phyloP scores from a whole-genome alignment of 2,797 vertebrate genomes.

The Poecilia velifera region DNA sequence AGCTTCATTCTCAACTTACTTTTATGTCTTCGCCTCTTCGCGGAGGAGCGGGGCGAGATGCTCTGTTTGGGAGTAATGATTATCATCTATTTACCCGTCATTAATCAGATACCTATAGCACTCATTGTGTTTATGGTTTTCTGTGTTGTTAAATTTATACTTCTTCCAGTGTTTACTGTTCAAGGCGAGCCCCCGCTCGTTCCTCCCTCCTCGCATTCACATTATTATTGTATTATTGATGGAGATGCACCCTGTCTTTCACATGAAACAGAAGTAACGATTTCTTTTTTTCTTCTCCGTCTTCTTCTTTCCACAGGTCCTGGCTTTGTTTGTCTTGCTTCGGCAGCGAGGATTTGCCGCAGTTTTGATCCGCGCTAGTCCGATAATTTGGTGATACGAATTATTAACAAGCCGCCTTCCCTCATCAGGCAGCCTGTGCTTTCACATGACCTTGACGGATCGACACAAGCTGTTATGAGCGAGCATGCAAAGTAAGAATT shows the following conservation, averaged over 20 bases:
- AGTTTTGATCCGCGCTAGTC: conserved; percentile 46
- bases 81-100: conserved; percentile 77
- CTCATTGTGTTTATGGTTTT: conserved; percentile 57
- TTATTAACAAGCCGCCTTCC: conserved; percentile 64
- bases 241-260: conserved; percentile 40
- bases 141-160: conserved; percentile 48
- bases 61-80: conserved; percentile 76
- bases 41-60: conserved; percentile 73
- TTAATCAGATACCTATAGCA: conserved; percentile 75
- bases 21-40: conserved; percentile 82
- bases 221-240: conserved; percentile 74
- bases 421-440: conserved; percentile 43
- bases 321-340: conserved; percentile 67
- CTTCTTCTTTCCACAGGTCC: conserved; percentile 16
- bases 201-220: conserved; percentile 41
- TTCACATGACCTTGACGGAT: conserved; percentile 48
- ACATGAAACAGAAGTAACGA: conserved; percentile 66
- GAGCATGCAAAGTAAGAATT: conserved; percentile 46
- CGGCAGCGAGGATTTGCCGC: conserved; percentile 48
- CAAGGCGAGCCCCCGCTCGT: conserved; percentile 65
- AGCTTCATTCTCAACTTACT: conserved; percentile 84
- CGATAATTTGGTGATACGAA: conserved; percentile 69
- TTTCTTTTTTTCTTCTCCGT: conserved; percentile 34
- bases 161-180: conserved; percentile 70
- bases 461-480: conserved; percentile 10